Conservation (phyloP, 2,888 invertebrate genomes). For the Macrosoma leucophasiata region DNA sequence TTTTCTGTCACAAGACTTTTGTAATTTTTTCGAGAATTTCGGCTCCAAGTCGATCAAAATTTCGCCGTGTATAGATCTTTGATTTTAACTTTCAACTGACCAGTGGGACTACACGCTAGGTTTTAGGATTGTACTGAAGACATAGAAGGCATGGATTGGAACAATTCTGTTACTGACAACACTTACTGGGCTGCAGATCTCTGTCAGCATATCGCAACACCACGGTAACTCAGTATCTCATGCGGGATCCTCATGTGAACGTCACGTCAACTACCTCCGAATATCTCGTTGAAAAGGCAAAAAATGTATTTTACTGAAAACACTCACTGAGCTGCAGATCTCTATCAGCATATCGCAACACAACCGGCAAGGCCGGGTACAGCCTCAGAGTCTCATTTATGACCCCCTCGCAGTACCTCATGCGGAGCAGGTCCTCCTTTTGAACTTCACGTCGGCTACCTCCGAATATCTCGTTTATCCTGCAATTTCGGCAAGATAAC, state of each 20-base stretch:
- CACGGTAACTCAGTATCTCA: too few relatives aligned
- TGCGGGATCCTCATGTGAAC: too few relatives aligned
- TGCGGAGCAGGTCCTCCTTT: constrained; percentile 38
- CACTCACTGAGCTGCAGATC: constrained; percentile 42
- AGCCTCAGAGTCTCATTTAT: constrained; percentile 45
- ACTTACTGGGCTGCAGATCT: constrained; percentile 42
- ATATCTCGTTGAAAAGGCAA: too few relatives aligned
- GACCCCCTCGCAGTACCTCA: constrained; percentile 49
- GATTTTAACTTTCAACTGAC: too few relatives aligned
- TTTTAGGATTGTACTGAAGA: too few relatives aligned
- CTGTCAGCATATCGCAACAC: constrained; percentile 42
- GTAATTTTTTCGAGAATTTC: too few relatives aligned
- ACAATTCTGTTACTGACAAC: not conserved
- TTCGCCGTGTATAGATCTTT: too few relatives aligned
- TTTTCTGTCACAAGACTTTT: too few relatives aligned
- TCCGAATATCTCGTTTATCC: constrained; percentile 43
- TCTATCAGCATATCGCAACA: constrained; percentile 41
- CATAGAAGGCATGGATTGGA: too few relatives aligned
- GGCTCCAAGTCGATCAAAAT: too few relatives aligned
- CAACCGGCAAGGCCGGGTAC: constrained; percentile 39
- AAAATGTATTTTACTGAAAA: not conserved
- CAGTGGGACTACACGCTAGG: too few relatives aligned
- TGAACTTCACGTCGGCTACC: constrained; percentile 35
- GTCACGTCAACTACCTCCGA: too few relatives aligned
- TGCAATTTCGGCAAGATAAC: constrained; percentile 22